phyloP scores from a whole-genome alignment of 2,113 vertebrate genomes.

The Sander lucioperca region DNA sequence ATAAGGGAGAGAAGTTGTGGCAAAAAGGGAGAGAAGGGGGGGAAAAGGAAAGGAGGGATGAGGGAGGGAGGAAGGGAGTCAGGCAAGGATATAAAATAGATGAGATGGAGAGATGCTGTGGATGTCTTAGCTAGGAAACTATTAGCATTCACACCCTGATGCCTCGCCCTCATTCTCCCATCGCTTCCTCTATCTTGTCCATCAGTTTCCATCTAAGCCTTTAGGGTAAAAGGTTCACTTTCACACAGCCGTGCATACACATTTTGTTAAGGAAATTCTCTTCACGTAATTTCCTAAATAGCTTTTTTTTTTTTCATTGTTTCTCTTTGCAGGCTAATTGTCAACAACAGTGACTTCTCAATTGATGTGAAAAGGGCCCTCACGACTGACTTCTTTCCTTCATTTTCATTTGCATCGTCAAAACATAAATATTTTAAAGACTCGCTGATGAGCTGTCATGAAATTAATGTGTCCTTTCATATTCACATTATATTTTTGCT shows the following conservation, averaged over 20 bases:
- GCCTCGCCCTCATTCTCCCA: conserved; percentile 54
- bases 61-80: conserved; percentile 26
- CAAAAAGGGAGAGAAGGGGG: neutral
- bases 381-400: neutral
- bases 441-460: conserved; percentile 29
- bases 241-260: conserved; percentile 23
- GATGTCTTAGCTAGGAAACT: conserved; percentile 62
- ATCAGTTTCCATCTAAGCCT: conserved; percentile 67
- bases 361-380: neutral
- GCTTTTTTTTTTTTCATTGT: conserved; percentile 4
- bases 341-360: neutral
- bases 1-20: conserved; percentile 2
- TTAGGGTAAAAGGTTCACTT: conserved; percentile 43
- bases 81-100: conserved; percentile 55
- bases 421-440: conserved; percentile 14
- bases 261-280: neutral
- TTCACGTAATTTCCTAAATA: conserved; percentile 2
- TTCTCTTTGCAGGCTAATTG: conserved; percentile 1
- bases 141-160: conserved; percentile 77
- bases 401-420: conserved; percentile 3
- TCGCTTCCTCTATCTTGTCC: conserved; percentile 64
- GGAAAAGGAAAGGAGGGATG: neutral
- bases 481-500: conserved; percentile 20
- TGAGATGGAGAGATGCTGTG: conserved; percentile 48
- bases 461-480: neutral